phyloP scores from a whole-genome alignment of 2,113 vertebrate genomes.

The Panthera leo region DNA sequence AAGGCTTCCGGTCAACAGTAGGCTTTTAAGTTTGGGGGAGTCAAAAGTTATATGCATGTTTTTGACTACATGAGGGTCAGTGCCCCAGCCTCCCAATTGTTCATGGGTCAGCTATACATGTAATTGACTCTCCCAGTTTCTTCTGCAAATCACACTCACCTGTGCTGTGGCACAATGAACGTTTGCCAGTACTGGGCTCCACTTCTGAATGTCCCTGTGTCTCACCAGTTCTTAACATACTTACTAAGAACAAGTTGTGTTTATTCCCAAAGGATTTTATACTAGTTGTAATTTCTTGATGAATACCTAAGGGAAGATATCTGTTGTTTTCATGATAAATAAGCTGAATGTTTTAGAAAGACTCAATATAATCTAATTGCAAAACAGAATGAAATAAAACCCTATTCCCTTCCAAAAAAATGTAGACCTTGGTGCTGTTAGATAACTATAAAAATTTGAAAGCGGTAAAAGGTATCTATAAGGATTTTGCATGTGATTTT shows the following conservation, averaged over 20 bases:
- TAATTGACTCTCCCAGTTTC: not conserved
- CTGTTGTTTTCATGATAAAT: not conserved
- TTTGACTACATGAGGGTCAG: not conserved
- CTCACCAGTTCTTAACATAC: not conserved
- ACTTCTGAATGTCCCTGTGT: not conserved
- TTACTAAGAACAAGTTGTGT: not conserved
- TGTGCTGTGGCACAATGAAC: rapidly evolving
- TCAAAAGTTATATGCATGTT: not conserved
- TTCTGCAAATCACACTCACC: not conserved
- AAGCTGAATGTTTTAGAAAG: not conserved
- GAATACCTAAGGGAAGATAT: not conserved
- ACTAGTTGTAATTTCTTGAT: not conserved
- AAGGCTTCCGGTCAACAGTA: not conserved
- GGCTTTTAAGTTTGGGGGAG: not conserved
- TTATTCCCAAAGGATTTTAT: not conserved
- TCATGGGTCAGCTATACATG: not conserved
- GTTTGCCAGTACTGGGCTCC: not conserved
- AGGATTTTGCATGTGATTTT: not conserved
- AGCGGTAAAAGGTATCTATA: not conserved
- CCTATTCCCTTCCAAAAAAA: not conserved
- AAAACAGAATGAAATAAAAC: not conserved
- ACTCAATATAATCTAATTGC: not conserved
- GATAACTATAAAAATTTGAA: not conserved
- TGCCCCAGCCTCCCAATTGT: not conserved
- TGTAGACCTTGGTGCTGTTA: not conserved